Percentiles rank a stretch among this genome's conserved stretches.
These are phyloP conservation scores for Aeoliscus strigatus DNA, from an alignment of 2,797 vertebrate species.

Conservation along the genomic window DNA sequence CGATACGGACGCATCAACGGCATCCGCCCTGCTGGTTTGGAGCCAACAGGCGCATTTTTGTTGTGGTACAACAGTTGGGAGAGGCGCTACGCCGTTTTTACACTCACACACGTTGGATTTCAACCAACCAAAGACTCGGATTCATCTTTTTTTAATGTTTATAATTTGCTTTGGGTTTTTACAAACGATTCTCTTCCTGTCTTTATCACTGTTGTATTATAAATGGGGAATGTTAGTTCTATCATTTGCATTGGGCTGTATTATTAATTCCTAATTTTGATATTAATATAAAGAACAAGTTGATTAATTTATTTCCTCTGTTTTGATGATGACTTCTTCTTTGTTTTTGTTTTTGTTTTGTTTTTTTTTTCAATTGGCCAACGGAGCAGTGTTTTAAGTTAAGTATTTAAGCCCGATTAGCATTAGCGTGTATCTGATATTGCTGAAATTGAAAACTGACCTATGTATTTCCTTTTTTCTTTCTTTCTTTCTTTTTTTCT, in stretches of 20 bases:
- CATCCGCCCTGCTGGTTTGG: conserved; percentile 61
- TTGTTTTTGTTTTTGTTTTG: conserved; percentile 40
- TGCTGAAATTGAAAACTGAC: conserved; percentile 57
- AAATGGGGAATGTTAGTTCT: conserved; percentile 70
- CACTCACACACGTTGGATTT: conserved; percentile 84
- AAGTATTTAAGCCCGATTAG: conserved; percentile 93
- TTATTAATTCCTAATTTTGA: conserved; percentile 72
- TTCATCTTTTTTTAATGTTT: conserved; percentile 21
- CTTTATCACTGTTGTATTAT: conserved; percentile 73
- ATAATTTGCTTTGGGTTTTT: conserved; percentile 63
- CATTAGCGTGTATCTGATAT: conserved; percentile 81
- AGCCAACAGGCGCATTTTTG: conserved; percentile 72
- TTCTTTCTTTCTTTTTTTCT: conserved; percentile 9
- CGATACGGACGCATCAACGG: conserved; percentile 60
- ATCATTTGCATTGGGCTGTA: conserved; percentile 72
- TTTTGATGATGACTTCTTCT: conserved; percentile 52
- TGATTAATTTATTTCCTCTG: conserved; percentile 81
- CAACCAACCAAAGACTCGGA: conserved; percentile 88
- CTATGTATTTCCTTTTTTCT: conserved; percentile 49
- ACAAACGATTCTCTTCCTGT: conserved; percentile 57
- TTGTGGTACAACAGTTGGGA: conserved; percentile 98
- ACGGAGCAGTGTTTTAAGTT: conserved; percentile 82
- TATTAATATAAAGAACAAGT: conserved; percentile 87
- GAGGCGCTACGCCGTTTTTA: conserved; percentile 83
- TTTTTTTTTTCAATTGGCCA: conserved; percentile 68